Evolutionary conservation across 2,888 invertebrate species (phyloP).

Genomic region (Hyposoter didymator): DNA sequence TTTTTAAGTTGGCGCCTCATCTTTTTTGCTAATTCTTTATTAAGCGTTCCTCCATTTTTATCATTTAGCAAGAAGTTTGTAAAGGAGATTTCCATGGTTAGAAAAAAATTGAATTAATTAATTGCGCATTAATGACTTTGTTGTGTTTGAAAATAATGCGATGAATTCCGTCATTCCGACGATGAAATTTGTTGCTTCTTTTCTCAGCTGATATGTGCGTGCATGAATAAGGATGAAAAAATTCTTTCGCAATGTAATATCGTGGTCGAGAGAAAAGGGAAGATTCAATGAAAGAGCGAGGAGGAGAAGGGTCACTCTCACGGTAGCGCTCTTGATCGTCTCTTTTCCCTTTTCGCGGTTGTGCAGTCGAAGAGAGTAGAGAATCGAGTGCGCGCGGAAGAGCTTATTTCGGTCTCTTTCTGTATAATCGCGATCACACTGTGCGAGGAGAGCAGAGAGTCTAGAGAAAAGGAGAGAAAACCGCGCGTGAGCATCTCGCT

Average conservation of each 20-base stretch:
- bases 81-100: neutral
- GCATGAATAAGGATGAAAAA: slow-evolving; percentile 21
- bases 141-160: neutral
- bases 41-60: neutral
- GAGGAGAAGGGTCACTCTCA: slow-evolving; percentile 52
- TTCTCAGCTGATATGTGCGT: neutral
- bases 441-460: slow-evolving; percentile 11
- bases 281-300: slow-evolving; percentile 31
- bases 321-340: slow-evolving; percentile 56
- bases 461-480: slow-evolving; percentile 39
- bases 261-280: slow-evolving; percentile 7
- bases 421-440: neutral
- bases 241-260: slow-evolving; percentile 9
- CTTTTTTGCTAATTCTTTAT: neutral
- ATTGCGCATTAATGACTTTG: neutral
- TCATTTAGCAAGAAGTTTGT: neutral
- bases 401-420: neutral
- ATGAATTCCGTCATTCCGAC: neutral
- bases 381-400: slow-evolving; percentile 26
- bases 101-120: neutral
- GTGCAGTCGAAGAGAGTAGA: slow-evolving; percentile 13
- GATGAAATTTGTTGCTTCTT: neutral
- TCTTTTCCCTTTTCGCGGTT: slow-evolving; percentile 64
- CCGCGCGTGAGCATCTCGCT: slow-evolving; percentile 40
- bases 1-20: neutral